A percentile compares a stretch with the other conserved stretches of the same genome.
Evolutionary conservation across 37 sponge, comb jelly and placozoan species (phyloP).

Genomic region (Trichoplax adhaerens): DNA sequence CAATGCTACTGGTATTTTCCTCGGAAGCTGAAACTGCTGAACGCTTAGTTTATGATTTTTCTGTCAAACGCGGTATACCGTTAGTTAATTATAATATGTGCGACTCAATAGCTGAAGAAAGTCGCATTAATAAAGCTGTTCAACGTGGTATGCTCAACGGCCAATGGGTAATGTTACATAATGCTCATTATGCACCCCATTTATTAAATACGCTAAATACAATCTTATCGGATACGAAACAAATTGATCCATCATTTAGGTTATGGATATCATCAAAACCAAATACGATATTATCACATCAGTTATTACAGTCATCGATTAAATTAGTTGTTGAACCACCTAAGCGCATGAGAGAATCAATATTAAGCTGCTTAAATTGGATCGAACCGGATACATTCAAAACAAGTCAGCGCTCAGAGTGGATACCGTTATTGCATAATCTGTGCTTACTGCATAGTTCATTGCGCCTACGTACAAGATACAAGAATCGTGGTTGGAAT

Average conservation of each 20-base stretch:
- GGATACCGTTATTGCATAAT: slow-evolving; percentile 57
- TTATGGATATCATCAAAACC: slow-evolving; percentile 49
- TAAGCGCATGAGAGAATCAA: neutral
- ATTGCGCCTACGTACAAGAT: slow-evolving; percentile 16
- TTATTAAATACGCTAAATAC: slow-evolving; percentile 27
- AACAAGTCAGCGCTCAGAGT: slow-evolving; percentile 33
- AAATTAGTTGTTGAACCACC: slow-evolving; percentile 46
- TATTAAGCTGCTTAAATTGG: slow-evolving; percentile 21
- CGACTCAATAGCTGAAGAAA: too few relatives aligned
- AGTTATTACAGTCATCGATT: neutral
- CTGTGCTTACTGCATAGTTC: slow-evolving; percentile 34
- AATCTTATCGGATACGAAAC: slow-evolving; percentile 7
- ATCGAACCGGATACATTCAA: slow-evolving; percentile 11
- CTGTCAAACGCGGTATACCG: too few relatives aligned
- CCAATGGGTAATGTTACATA: slow-evolving; percentile 47
- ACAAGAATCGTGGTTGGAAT: too few relatives aligned
- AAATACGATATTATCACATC: neutral
- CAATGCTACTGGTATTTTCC: too few relatives aligned
- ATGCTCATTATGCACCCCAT: slow-evolving; percentile 19
- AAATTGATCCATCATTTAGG: slow-evolving; percentile 2
- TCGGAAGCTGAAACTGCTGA: too few relatives aligned
- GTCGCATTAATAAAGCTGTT: too few relatives aligned
- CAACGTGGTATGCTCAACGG: neutral
- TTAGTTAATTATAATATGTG: too few relatives aligned
- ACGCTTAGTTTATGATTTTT: too few relatives aligned